These are phyloP conservation scores for Criorhina ranunculi DNA, from an alignment of 2,888 invertebrate species.

Conservation along the genomic window DNA sequence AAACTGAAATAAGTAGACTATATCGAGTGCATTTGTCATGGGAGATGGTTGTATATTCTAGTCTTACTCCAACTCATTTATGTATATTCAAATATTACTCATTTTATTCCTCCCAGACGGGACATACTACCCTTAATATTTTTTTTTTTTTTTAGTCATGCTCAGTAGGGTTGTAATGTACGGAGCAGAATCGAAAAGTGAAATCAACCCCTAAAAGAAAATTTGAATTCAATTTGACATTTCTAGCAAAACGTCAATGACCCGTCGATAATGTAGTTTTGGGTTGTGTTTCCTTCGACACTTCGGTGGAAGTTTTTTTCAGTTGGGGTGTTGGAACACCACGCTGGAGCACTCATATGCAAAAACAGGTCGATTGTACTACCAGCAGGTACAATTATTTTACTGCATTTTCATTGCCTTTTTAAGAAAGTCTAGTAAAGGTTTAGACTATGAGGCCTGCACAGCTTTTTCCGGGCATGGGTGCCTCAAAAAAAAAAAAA, in stretches of 20 bases:
- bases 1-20: constrained; percentile 64
- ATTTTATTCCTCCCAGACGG: constrained; percentile 30
- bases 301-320: too few species aligned
- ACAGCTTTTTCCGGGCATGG: too few species aligned
- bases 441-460: too few species aligned
- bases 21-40: constrained; percentile 39
- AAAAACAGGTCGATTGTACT: too few species aligned
- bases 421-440: too few species aligned
- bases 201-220: constrained; percentile 54
- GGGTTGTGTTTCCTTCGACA: constrained; percentile 25
- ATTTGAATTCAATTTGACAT: constrained; percentile 43
- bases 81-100: constrained; percentile 51
- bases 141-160: constrained; percentile 36
- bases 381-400: too few species aligned
- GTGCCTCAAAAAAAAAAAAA: too few species aligned
- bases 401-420: too few species aligned
- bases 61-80: constrained; percentile 65
- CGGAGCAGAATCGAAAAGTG: constrained; percentile 60
- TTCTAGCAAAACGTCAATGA: not conserved
- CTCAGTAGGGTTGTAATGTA: constrained; percentile 42
- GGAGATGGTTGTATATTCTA: constrained; percentile 64
- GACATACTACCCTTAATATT: constrained; percentile 7
- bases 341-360: too few species aligned
- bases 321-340: too few species aligned
- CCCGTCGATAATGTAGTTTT: constrained; percentile 47